Base-by-base conservation (phyloP, 2,888 invertebrate genomes). In the Trypoxylon attenuatum region DNA sequence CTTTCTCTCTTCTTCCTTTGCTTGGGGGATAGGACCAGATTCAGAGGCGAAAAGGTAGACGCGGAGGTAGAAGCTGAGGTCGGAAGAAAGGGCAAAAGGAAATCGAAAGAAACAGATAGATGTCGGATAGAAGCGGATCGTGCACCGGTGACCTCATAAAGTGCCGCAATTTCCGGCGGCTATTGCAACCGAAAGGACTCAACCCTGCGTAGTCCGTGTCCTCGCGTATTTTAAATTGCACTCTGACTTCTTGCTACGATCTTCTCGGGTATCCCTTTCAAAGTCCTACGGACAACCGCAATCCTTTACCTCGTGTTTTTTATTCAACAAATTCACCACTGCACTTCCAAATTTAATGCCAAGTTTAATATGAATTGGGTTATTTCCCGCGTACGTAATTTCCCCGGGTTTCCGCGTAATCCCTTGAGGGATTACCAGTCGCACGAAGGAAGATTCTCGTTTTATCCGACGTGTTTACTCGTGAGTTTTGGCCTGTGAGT, bases 151-250 rank as follows among this genome's bases (percentile, higher is more conserved):
- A 57, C 51, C 73, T 76, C 77, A 74, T 75, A 70, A 77, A 77
- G 62, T 70, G 62, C 61, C 59, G 74, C 77, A 77, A 77, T 77
- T 74, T 76, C 73, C 76, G 71, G 56, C 66, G 42, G 60, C 65
- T 56, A 68, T 61, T 45, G 61, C 61, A 13, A 29, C 56, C 55
- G 21, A 13, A 19, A 52, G 53, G 45, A 45, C 21, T 23, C 25
- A 23, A 18, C 13, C 27, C 25, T 47, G 39, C 22, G 43, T 15
- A 27, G 47, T 42, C 18, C 50, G 46, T 46, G 54, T 55, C 50
- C 43, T 29, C 60, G 67, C 55, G 57, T 46, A 65, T 57, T 76
- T 76, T 68, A 70, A 76, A 73, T 60, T 47, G 56, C 51, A 2
- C 25, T 6, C n/a, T 47, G 16, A 39, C 25, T 25, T n/a, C 23